phyloP scores from a whole-genome alignment of 2,888 invertebrate genomes.

The Camponotus fellah region DNA sequence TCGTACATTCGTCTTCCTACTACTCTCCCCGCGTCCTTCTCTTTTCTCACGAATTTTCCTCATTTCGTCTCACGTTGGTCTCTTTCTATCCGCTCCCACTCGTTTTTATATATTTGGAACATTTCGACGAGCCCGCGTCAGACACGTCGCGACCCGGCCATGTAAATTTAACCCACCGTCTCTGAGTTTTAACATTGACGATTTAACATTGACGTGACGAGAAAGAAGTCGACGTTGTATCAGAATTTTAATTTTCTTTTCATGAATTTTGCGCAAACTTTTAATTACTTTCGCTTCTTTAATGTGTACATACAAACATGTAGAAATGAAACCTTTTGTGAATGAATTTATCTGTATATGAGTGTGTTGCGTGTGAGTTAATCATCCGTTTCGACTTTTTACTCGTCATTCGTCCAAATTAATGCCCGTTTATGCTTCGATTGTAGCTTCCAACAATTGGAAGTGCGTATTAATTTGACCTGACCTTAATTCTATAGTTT shows the following conservation, averaged over 20 bases:
- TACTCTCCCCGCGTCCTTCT: slow-evolving; percentile 15
- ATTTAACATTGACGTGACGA: slow-evolving; percentile 11
- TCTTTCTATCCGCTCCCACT: background rate
- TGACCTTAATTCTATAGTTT: background rate
- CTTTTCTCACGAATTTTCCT: slow-evolving; percentile 28
- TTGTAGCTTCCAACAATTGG: background rate
- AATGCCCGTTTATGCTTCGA: background rate
- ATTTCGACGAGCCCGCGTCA: slow-evolving; percentile 21
- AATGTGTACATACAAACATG: background rate
- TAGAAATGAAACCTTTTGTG: background rate
- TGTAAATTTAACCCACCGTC: slow-evolving; percentile 27
- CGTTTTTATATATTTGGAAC: slow-evolving; percentile 29
- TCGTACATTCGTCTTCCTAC: background rate
- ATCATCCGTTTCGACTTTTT: background rate
- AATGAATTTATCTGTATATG: background rate
- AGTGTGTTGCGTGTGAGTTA: background rate
- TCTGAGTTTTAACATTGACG: too few relatives aligned
- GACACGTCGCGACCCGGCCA: background rate
- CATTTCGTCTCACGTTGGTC: background rate
- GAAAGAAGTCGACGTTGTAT: slow-evolving; percentile 11
- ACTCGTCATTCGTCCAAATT: background rate
- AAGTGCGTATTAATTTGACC: background rate
- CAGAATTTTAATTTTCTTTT: slow-evolving; percentile 2
- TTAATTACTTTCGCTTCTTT: background rate
- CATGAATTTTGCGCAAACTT: background rate